Evolutionary conservation across 1,140 invertebrate species (phyloP).

Genomic region (Drosophila mojavensis): DNA sequence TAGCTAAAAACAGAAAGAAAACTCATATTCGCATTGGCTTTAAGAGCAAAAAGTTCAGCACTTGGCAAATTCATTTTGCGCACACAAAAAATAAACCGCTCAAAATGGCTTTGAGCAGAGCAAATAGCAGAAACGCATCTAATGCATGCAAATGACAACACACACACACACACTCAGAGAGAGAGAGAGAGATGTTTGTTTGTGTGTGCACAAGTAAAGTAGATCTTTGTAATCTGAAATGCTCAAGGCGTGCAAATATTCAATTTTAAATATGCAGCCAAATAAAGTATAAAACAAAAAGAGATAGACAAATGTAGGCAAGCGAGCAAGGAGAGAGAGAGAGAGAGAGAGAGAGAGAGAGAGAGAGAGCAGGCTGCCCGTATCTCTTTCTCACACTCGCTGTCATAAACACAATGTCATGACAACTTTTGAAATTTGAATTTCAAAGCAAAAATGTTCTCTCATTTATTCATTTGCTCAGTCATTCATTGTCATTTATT

Average conservation of each 20-base stretch:
- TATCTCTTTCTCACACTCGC: background rate
- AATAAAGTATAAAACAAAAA: conserved; percentile 44
- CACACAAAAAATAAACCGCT: conserved; percentile 72
- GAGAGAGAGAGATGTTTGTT: conserved; percentile 16
- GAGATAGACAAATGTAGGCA: conserved; percentile 9
- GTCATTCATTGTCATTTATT: conserved; percentile 82
- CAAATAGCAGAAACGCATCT: conserved; percentile 71
- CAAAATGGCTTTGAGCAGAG: conserved; percentile 78
- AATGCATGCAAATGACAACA: conserved; percentile 77
- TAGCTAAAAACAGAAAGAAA: too few relatives aligned
- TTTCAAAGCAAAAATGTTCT: conserved; percentile 78
- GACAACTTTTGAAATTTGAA: conserved; percentile 83
- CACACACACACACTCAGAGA: conserved; percentile 28
- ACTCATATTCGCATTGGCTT: background rate
- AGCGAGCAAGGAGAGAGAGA: background rate
- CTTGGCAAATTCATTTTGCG: conserved; percentile 50
- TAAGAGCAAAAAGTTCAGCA: conserved; percentile 5
- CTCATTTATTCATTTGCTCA: conserved; percentile 79
- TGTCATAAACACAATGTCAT: conserved; percentile 81
- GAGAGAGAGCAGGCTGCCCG: background rate
- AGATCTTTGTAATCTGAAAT: conserved; percentile 81
- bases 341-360: background rate
- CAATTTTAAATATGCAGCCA: conserved; percentile 78
- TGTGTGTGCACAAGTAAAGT: conserved; percentile 74
- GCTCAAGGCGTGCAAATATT: conserved; percentile 82